A percentile compares a stretch with the other conserved stretches of the same genome.
Conservation (phyloP, 2,113 vertebrate genomes). For the Larimichthys polyactis region DNA sequence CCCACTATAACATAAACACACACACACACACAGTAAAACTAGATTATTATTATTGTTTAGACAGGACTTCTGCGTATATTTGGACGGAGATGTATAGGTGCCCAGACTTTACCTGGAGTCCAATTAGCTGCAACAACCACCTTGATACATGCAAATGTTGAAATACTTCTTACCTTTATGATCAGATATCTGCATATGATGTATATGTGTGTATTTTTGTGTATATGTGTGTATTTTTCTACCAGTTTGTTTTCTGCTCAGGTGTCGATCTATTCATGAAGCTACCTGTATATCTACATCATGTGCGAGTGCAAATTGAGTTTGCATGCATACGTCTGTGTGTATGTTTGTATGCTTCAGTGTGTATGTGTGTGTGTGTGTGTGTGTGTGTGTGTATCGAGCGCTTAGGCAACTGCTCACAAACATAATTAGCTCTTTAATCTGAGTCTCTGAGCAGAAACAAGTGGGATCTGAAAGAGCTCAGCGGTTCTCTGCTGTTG, state of each 20-base stretch:
- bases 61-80: too few relatives aligned
- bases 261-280: not conserved
- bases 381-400: constrained; percentile 13
- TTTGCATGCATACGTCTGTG: not conserved
- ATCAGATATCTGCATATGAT: too few relatives aligned
- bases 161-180: too few relatives aligned
- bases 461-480: constrained; percentile 44
- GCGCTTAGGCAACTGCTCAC: constrained; percentile 18
- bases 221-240: too few relatives aligned
- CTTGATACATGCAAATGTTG: too few relatives aligned
- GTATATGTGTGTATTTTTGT: too few relatives aligned
- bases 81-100: too few relatives aligned
- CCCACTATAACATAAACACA: not conserved
- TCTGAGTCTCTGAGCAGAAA: constrained; percentile 55
- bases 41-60: not conserved
- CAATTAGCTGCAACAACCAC: too few relatives aligned
- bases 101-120: too few relatives aligned
- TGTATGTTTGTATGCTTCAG: not conserved
- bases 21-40: too few relatives aligned
- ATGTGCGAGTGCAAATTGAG: not conserved
- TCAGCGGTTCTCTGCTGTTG: constrained; percentile 46
- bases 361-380: not conserved
- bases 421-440: constrained; percentile 69
- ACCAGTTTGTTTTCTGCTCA: too few relatives aligned
- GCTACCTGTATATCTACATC: not conserved